Base-by-base conservation (phyloP, 1,140 invertebrate species). In the Samia ricini region DNA sequence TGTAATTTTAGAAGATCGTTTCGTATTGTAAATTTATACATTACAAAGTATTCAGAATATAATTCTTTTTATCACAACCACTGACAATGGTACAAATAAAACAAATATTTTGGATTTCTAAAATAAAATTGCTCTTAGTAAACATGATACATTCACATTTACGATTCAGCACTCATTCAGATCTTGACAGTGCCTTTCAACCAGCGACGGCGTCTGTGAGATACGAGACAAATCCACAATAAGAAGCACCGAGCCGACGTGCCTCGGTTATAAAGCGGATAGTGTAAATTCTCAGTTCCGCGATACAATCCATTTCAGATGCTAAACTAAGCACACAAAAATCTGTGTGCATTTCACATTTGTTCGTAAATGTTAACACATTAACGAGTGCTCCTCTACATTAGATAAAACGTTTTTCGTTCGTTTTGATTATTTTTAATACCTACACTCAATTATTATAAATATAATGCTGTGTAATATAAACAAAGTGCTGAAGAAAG, bases 161-260 rank as follows among this genome's bases (percentile, higher is more conserved):
- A 74, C 61, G 62, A 76, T 76, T 79, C 76, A 71, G 60, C 56
- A 19, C 64, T 76, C 69, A 73, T 72, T 69, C 71, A 61, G 26
- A 65, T 69, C 66, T 66, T 69, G 63, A 72, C 72, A 69, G 66
- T 66, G 54, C 54, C 29, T 64, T 70, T 68, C 63, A 66, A 68
- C 52, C 61, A 60, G 52, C 56, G 65, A 62, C 65, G 63, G 57
- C 66, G 60, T 66, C 66, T 66, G 55, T 56, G 48, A 64, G 56
- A 72, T 69, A 66, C 63, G 61, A 63, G 55, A 22, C 64, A 70
- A 71, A 69, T 69, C 58, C 69, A 65, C 69, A 69, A 66, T 68
- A 63, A 69, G 59, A 67, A 60, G 50, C 51, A 42, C 60, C 58
- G 54, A 54, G 50, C 33, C 56, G 29, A 71, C 74, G 74, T 76